Evolutionary conservation across 2,888 invertebrate genomes (phyloP).

Genomic region (Eucera pruinosa): DNA sequence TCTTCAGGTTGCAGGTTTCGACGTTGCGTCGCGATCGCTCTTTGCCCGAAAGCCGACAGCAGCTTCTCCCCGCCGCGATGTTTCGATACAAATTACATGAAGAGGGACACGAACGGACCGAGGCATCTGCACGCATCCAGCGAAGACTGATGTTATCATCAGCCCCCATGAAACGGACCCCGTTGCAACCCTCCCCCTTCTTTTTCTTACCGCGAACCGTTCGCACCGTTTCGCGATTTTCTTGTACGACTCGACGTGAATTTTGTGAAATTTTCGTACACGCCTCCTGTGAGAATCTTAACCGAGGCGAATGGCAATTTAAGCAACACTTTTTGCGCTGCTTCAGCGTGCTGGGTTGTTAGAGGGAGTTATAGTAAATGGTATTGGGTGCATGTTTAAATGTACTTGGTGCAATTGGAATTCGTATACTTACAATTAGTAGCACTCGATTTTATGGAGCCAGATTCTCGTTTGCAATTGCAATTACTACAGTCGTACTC

Average conservation of each 20-base stretch:
- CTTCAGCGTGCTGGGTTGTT: no score
- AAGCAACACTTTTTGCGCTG: no score
- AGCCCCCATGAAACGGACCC: conserved; percentile 70
- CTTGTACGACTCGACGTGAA: background rate
- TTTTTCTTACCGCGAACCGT: conserved; percentile 53
- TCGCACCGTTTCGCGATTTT: conserved; percentile 30
- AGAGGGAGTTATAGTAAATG: no score
- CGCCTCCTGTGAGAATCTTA: no score
- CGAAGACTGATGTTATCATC: conserved; percentile 81
- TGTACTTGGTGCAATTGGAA: no score
- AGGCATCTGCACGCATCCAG: conserved; percentile 41
- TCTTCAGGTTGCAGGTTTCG: conserved; percentile 62
- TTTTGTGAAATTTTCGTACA: background rate
- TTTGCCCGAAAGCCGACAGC: conserved; percentile 78
- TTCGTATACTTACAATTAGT: no score
- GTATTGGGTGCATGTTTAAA: no score
- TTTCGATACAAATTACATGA: conserved; percentile 84
- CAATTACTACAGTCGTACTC: no score
- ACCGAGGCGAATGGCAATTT: no score
- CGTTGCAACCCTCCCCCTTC: conserved; percentile 49
- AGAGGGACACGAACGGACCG: conserved; percentile 73
- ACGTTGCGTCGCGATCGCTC: conserved; percentile 75
- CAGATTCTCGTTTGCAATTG: no score
- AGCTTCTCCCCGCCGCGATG: conserved; percentile 77
- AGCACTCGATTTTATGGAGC: no score